These are phyloP conservation scores for Hydropsyche betteni DNA, from an alignment of 2,888 invertebrate species.

Conservation along the genomic window DNA sequence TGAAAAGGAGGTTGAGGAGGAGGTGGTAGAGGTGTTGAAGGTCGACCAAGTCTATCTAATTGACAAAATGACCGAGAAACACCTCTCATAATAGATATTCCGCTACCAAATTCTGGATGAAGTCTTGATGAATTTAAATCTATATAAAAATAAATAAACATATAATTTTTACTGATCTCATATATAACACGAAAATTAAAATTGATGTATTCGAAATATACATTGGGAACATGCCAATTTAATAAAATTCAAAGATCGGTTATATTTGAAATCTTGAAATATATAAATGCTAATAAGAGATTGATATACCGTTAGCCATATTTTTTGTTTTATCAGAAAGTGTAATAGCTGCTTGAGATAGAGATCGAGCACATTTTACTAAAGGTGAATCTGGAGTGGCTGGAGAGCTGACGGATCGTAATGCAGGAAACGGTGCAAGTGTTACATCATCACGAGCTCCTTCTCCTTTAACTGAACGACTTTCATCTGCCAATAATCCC, in stretches of 20 bases:
- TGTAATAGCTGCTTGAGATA: slow-evolving; percentile 48
- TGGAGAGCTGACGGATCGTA: slow-evolving; percentile 50
- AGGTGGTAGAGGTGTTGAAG: slow-evolving; percentile 56
- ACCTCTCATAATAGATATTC: slow-evolving; percentile 57
- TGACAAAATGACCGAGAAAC: slow-evolving; percentile 65
- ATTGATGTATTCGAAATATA: too few relatives aligned
- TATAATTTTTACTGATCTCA: background rate
- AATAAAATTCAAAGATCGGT: too few relatives aligned
- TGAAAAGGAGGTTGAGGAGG: slow-evolving; percentile 60
- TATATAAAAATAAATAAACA: slow-evolving; percentile 12
- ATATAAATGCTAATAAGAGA: background rate
- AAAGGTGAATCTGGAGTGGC: slow-evolving; percentile 51
- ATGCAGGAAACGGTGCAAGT: slow-evolving; percentile 53
- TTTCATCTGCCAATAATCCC: slow-evolving; percentile 63
- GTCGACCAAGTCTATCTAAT: slow-evolving; percentile 60
- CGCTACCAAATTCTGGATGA: slow-evolving; percentile 48
- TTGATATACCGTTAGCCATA: slow-evolving; percentile 28
- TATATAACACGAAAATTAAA: background rate
- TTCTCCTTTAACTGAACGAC: slow-evolving; percentile 47
- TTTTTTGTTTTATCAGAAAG: slow-evolving; percentile 39
- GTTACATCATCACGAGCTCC: slow-evolving; percentile 52
- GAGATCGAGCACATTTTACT: slow-evolving; percentile 48
- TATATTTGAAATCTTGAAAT: too few relatives aligned
- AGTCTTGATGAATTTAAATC: slow-evolving; percentile 44
- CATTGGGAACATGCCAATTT: too few relatives aligned